These are phyloP conservation scores for Parnassius apollo DNA, from an alignment of 2,888 invertebrate genomes.

Conservation along the genomic window DNA sequence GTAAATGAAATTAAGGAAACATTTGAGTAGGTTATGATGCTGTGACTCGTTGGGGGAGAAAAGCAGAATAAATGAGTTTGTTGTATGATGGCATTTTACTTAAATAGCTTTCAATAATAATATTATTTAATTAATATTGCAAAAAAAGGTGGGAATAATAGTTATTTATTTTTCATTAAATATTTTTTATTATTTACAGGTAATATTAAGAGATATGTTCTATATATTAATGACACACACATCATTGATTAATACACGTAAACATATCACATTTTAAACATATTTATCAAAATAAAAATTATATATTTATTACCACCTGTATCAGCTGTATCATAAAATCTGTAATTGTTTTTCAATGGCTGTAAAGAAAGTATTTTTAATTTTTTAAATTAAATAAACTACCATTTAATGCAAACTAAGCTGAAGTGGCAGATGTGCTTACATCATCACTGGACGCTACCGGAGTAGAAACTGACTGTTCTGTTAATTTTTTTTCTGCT, in stretches of 20 bases:
- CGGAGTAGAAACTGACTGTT: slow-evolving; percentile 10
- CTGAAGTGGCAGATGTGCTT: slow-evolving; percentile 34
- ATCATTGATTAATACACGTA: background rate
- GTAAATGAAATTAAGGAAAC: too few species aligned
- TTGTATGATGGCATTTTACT: too few species aligned
- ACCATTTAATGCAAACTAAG: slow-evolving; percentile 26
- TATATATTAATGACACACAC: slow-evolving; percentile 21
- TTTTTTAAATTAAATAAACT: slow-evolving; percentile 7
- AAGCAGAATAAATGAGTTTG: too few species aligned
- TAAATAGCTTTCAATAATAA: too few species aligned
- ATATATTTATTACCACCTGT: slow-evolving; percentile 27
- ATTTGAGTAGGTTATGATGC: too few species aligned
- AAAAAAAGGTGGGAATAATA: too few species aligned
- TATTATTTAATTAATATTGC: too few species aligned
- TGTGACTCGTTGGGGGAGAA: too few species aligned
- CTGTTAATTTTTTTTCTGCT: slow-evolving; percentile 13
- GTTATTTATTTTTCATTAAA: too few species aligned
- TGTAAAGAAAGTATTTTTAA: slow-evolving; percentile 23
- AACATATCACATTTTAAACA: slow-evolving; percentile 23
- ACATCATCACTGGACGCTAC: slow-evolving; percentile 34
- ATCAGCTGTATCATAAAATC: slow-evolving; percentile 8
- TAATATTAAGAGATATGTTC: slow-evolving; percentile 24
- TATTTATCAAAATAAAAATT: slow-evolving; percentile 20
- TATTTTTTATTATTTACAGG: slow-evolving; percentile 17
- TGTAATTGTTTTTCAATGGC: slow-evolving; percentile 14